Conservation (phyloP, 2,797 vertebrate species). For the Acomys russatus region DNA sequence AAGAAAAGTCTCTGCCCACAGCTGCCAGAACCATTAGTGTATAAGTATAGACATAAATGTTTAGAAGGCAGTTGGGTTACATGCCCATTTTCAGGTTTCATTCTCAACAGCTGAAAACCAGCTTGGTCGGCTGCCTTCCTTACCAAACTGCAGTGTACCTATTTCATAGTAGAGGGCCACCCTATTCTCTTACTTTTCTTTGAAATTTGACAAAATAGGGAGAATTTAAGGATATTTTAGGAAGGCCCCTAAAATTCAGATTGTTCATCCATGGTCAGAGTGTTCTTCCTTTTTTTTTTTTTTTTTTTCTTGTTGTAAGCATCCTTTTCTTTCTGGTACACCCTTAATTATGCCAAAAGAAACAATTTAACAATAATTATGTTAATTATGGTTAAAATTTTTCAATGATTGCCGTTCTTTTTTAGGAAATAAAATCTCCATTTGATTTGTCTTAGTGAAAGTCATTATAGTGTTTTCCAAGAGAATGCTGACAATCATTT, state of each 20-base stretch:
- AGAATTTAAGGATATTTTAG: background rate
- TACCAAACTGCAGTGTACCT: background rate
- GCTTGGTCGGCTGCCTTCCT: background rate
- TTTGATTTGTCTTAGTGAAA: conserved; percentile 14
- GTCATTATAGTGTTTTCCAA: conserved; percentile 36
- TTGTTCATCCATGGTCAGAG: background rate
- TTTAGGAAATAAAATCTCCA: background rate
- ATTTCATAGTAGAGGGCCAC: background rate
- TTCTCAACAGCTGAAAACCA: background rate
- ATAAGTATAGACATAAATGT: background rate
- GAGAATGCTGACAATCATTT: background rate
- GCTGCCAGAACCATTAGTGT: background rate
- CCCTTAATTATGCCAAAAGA: background rate
- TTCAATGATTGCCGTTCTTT: background rate
- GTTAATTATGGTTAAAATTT: background rate
- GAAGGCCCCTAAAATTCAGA: background rate
- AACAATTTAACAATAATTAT: background rate
- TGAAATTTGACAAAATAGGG: background rate
- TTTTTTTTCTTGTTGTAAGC: background rate
- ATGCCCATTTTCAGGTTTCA: background rate
- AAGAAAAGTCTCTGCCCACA: background rate
- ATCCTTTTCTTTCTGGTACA: background rate
- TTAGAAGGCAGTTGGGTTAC: background rate
- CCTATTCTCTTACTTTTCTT: background rate
- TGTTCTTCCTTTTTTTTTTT: background rate